Conservation (phyloP, 2,797 vertebrate species). For the Eptatretus atami region DNA sequence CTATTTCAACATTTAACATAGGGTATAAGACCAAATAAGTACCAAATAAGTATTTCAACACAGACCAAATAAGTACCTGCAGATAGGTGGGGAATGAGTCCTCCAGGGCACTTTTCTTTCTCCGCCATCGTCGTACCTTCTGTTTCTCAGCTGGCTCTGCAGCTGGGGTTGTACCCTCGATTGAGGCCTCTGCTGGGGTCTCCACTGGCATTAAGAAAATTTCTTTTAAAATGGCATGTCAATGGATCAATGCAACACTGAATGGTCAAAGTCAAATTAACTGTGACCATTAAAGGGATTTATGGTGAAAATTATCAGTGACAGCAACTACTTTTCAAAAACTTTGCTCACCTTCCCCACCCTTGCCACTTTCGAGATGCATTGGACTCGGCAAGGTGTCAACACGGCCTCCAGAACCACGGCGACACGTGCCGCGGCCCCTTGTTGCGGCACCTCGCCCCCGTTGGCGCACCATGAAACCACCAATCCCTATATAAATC, state of each 20-base stretch:
- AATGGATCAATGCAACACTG: too few relatives aligned
- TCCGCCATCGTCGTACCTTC: conserved; percentile 60
- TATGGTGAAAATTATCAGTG: not conserved
- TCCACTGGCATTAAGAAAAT: conserved; percentile 14
- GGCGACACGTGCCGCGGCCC: conserved; percentile 1
- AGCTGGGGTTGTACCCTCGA: conserved; percentile 34
- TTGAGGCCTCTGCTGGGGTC: conserved; percentile 28
- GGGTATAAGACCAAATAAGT: too few relatives aligned
- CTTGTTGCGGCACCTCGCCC: conserved; percentile 32
- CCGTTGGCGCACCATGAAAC: conserved; percentile 95
- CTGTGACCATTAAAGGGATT: too few relatives aligned
- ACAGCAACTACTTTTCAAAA: not conserved
- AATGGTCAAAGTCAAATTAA: too few relatives aligned
- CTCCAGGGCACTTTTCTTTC: conserved; percentile 91
- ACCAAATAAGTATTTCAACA: too few relatives aligned
- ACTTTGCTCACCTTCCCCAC: conserved; percentile 1
- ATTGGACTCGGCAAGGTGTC: not conserved
- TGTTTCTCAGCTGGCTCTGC: conserved; percentile 61
- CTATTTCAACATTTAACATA: too few relatives aligned
- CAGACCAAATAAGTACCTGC: conserved; percentile 25
- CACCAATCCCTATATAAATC: conserved; percentile 43
- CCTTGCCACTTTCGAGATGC: not conserved
- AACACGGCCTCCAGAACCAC: not conserved
- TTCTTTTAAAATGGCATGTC: not conserved
- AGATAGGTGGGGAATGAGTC: conserved; percentile 78